phyloP scores from a whole-genome alignment of 2,113 vertebrate genomes.

The Perognathus longimembris region DNA sequence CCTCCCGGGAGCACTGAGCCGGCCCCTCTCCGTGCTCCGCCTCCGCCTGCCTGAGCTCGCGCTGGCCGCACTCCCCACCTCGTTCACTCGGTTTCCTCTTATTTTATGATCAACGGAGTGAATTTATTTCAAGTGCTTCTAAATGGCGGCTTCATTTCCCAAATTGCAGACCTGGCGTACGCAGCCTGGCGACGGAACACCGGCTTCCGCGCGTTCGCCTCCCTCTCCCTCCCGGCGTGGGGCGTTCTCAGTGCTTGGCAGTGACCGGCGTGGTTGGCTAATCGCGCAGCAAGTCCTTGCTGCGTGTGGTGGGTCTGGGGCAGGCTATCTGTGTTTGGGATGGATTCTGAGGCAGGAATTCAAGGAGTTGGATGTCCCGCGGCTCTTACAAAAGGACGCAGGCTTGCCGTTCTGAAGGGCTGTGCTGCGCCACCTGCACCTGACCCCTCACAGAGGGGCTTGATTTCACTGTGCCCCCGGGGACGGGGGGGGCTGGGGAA shows the following conservation, averaged over 20 bases:
- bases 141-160: constrained; percentile 3
- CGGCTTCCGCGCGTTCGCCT: not conserved
- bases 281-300: rapidly evolving
- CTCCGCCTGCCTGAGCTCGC: rapidly evolving
- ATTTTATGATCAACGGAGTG: not conserved
- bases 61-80: not conserved
- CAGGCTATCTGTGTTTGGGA: not conserved
- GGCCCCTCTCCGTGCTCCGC: rapidly evolving
- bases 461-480: not conserved
- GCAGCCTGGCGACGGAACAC: not conserved
- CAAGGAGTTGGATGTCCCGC: not conserved
- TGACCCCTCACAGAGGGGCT: rapidly evolving
- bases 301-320: rapidly evolving
- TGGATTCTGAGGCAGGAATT: not conserved
- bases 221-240: not conserved
- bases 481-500: rapidly evolving
- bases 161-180: not conserved
- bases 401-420: rapidly evolving
- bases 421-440: rapidly evolving
- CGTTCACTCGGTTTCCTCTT: not conserved
- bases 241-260: not conserved
- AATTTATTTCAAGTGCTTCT: constrained; percentile 5
- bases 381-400: not conserved
- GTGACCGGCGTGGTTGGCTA: not conserved
- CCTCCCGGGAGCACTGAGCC: rapidly evolving